A percentile compares a stretch with the other conserved stretches of the same genome.
phyloP scores from a whole-genome alignment of 2,113 vertebrate genomes.

The Balaeniceps rex region DNA sequence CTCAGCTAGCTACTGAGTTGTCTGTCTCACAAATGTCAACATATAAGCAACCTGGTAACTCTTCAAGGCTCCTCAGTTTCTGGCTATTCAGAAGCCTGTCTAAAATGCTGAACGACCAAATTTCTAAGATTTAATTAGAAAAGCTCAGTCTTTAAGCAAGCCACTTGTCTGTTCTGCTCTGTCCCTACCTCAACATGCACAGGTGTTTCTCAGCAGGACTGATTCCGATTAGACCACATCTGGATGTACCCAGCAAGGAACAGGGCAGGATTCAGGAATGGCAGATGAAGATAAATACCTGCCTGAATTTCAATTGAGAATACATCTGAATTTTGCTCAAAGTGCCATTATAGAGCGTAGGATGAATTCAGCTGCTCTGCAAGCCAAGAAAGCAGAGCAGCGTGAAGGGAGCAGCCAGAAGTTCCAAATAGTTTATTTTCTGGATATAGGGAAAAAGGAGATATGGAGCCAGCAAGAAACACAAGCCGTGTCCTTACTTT shows the following conservation, averaged over 20 bases:
- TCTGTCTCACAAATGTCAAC: not conserved
- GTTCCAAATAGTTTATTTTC: not conserved
- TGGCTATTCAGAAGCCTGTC: not conserved
- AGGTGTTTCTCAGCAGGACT: not conserved
- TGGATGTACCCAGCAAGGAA: not conserved
- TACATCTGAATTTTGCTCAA: not conserved
- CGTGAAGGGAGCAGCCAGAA: not conserved
- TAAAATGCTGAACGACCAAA: not conserved
- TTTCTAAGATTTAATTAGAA: not conserved
- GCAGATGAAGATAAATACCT: not conserved
- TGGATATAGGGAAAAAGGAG: not conserved
- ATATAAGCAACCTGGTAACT: not conserved
- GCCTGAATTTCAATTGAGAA: not conserved
- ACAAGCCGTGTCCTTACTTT: not conserved
- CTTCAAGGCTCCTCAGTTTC: not conserved
- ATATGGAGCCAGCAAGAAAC: not conserved
- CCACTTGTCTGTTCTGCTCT: not conserved
- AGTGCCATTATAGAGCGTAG: not conserved
- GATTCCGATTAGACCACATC: not conserved
- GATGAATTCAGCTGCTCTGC: not conserved
- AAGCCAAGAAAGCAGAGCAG: not conserved
- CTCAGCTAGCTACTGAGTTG: not conserved
- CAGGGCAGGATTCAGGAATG: not conserved
- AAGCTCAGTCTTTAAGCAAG: not conserved
- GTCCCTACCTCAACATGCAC: not conserved